Evolutionary conservation across 2,797 vertebrate species (phyloP).

Genomic region (Chelidonichthys spinosus): DNA sequence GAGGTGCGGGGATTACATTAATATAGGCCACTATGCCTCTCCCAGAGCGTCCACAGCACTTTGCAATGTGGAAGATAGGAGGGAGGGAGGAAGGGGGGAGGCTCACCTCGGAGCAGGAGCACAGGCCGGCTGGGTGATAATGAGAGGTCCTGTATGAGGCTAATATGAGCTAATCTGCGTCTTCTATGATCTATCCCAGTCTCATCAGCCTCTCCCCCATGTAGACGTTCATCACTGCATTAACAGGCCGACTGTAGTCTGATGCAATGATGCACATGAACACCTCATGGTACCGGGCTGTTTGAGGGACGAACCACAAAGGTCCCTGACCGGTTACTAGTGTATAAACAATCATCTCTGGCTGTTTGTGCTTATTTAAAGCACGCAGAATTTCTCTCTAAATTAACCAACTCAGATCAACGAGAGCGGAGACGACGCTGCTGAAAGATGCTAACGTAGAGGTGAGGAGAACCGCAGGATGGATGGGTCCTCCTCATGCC

Average conservation of each 20-base stretch:
- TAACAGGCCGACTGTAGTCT: conserved; percentile 50
- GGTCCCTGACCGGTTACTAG: too few relatives aligned
- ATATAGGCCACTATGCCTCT: conserved; percentile 64
- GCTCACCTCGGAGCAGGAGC: conserved; percentile 44
- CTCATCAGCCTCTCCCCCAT: conserved; percentile 63
- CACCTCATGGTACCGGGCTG: too few relatives aligned
- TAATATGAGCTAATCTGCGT: conserved; percentile 75
- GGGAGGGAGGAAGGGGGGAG: not conserved
- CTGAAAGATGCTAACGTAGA: too few relatives aligned
- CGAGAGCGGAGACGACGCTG: too few relatives aligned
- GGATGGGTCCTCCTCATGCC: too few relatives aligned
- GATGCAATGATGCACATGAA: conserved; percentile 40
- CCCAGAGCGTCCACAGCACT: conserved; percentile 56
- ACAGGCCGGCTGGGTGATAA: conserved; percentile 65
- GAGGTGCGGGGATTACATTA: conserved; percentile 75
- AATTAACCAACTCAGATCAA: too few relatives aligned
- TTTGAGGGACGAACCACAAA: too few relatives aligned
- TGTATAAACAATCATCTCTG: too few relatives aligned
- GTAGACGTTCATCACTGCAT: conserved; percentile 67
- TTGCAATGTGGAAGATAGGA: conserved; percentile 48
- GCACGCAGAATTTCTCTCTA: too few relatives aligned
- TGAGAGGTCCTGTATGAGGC: conserved; percentile 62
- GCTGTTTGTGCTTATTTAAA: too few relatives aligned
- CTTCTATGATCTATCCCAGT: conserved; percentile 73
- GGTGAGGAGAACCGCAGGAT: too few relatives aligned